Conservation (phyloP, 2,888 invertebrate species). For the Phengaris alcon region DNA sequence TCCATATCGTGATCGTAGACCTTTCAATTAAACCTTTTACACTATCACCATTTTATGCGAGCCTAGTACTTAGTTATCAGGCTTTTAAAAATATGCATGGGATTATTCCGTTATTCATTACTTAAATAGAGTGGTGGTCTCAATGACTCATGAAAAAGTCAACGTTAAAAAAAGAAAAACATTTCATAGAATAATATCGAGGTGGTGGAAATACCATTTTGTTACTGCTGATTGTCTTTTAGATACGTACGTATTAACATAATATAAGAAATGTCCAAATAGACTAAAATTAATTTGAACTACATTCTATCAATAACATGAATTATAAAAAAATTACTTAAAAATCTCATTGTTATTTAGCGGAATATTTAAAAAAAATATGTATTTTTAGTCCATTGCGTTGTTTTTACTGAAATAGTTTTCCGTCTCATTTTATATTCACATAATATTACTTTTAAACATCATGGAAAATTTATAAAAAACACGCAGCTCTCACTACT, state of each 20-base stretch:
- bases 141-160: constrained; percentile 1
- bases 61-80: constrained; percentile 25
- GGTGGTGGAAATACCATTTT: not conserved
- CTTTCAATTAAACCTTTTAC: constrained; percentile 26
- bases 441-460: not conserved
- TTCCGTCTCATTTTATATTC: not conserved
- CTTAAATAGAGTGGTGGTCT: constrained; percentile 12
- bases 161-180: not conserved
- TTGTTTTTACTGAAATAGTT: not conserved
- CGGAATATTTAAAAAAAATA: too few species aligned
- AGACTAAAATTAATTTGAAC: too few species aligned
- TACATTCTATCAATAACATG: too few species aligned
- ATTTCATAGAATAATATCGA: not conserved
- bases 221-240: constrained; percentile 12
- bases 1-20: not conserved
- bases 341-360: too few species aligned
- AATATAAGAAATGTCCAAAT: not conserved
- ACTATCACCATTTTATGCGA: constrained; percentile 10
- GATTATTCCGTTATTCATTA: constrained; percentile 2
- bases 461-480: not conserved
- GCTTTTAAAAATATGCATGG: not conserved
- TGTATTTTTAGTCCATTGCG: too few species aligned
- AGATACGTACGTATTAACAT: constrained; percentile 18
- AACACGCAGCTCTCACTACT: not conserved
- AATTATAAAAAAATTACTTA: too few species aligned